Evolutionary conservation across 2,888 invertebrate species (phyloP), one percentile per base, ranked within the genome.

Genomic region (Poecilus cupreus): DNA sequence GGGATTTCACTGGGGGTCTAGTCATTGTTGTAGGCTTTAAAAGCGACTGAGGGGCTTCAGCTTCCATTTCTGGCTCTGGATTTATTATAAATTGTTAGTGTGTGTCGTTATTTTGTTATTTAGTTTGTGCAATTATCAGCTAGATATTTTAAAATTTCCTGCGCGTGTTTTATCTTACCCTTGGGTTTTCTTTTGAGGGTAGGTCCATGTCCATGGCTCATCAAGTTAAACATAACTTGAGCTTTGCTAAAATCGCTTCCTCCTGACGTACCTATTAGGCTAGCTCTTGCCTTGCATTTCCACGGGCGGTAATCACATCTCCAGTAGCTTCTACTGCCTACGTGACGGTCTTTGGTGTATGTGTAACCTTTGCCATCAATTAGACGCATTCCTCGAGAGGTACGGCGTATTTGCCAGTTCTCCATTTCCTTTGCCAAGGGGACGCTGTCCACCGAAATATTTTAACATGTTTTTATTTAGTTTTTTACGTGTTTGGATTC

Each of bases 271-370:
- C 57, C 80, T 5, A 80, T 54, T 10, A 78, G 16, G 22, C 72
- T 72, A 6, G 80, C 80, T 2, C 80, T 39, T 22, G 80, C 72
- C 43, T 72, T 80, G 26, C 80, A 80, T 24, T 57, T 72, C 72
- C 72, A 80, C 5, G 37, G 24, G 0, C 57, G 51, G 32, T 72
- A 72, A 54, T 80, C 80, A 18, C 80, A 80, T 54, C 80, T 68
- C 80, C 80, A 80, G 46, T 80, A 80, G n/a, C 72, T 80, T 37
- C 57, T 80, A 16, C n/a, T 72, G 6, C 80, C 80, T 4, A 72
- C 54, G 13, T 72, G 70, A 1, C 80, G 32, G 49, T 80, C 80
- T 54, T 80, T 80, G 20, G 80, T 80, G 24, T 80, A 80, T 2
- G 80, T 72, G 24, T 72, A 72, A 10, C 80, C 80, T 22, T 72